Percentiles rank a stretch among this genome's conserved stretches.
Conservation (phyloP, 2,888 invertebrate species). For the Amitus sp. region DNA sequence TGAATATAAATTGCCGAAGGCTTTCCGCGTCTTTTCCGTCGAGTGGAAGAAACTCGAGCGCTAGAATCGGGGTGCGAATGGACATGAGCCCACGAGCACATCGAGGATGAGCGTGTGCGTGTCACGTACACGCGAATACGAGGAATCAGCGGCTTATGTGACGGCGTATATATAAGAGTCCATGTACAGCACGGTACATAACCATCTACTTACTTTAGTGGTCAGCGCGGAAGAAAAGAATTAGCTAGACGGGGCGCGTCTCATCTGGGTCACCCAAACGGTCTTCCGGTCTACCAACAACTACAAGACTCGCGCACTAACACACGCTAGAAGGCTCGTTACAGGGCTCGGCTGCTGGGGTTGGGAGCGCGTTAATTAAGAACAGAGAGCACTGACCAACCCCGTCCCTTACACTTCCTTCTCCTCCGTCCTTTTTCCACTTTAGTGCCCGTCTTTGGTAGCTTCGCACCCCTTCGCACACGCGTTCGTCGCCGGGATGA, state of each 20-base stretch:
- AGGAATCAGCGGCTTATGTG: constrained; percentile 40
- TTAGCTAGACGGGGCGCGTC: constrained; percentile 64
- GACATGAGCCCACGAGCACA: constrained; percentile 12
- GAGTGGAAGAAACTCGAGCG: neutral
- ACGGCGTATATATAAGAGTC: constrained; percentile 29
- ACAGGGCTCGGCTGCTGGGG: constrained; percentile 55
- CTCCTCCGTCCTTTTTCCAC: constrained; percentile 34
- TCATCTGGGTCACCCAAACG: constrained; percentile 63
- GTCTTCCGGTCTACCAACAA: constrained; percentile 39
- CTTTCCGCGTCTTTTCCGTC: neutral
- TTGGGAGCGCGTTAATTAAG: constrained; percentile 65
- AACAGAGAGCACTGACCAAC: constrained; percentile 64
- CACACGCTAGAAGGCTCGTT: constrained; percentile 59
- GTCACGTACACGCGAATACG: constrained; percentile 29
- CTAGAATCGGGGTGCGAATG: neutral
- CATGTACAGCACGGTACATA: constrained; percentile 50
- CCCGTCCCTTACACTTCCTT: constrained; percentile 31
- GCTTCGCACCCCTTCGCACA: constrained; percentile 44
- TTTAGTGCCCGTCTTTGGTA: constrained; percentile 46
- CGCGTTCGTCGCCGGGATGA: constrained; percentile 25
- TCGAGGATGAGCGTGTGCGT: no score
- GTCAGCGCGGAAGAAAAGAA: constrained; percentile 63
- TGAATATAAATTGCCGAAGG: no score
- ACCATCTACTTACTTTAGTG: constrained; percentile 63
- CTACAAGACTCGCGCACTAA: constrained; percentile 43